These are phyloP conservation scores for Blastobasis lacticolella DNA, from an alignment of 2,888 invertebrate species.

Conservation along the genomic window DNA sequence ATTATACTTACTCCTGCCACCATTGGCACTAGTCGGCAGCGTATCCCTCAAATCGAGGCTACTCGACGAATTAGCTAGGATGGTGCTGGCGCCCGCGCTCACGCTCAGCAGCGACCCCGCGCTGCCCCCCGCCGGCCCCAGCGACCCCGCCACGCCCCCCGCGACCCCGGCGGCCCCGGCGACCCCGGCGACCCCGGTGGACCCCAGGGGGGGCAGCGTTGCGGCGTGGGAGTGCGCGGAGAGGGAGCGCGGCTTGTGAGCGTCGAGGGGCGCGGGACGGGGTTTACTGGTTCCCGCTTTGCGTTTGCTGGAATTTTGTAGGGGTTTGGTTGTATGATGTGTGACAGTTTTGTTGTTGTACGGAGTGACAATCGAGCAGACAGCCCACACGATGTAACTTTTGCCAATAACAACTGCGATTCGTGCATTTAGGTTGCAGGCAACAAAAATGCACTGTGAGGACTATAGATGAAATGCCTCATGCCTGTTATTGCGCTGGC, in stretches of 20 bases:
- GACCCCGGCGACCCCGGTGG: background rate
- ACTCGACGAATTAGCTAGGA: constrained; percentile 70
- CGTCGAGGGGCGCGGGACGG: constrained; percentile 24
- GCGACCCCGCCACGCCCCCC: constrained; percentile 5
- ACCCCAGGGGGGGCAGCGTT: constrained; percentile 4
- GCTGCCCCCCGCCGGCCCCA: constrained; percentile 12
- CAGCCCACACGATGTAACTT: too few relatives aligned
- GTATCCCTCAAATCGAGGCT: constrained; percentile 44
- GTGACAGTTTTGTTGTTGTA: too few relatives aligned
- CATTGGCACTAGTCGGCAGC: constrained; percentile 11
- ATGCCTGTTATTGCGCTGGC: too few relatives aligned
- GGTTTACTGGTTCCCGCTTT: constrained; percentile 12
- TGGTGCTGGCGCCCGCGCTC: constrained; percentile 74
- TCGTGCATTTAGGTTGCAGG: too few relatives aligned
- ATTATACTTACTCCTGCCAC: constrained; percentile 14
- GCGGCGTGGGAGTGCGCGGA: constrained; percentile 5
- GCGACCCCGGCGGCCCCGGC: constrained; percentile 4
- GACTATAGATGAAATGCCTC: too few relatives aligned
- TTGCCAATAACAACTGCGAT: too few relatives aligned
- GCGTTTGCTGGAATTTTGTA: too few relatives aligned
- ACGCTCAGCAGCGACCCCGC: constrained; percentile 70
- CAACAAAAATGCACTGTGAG: too few relatives aligned
- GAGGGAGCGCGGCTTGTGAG: constrained; percentile 16
- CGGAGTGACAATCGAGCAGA: too few relatives aligned
- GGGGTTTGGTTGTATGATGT: too few relatives aligned